Conservation (phyloP, 2,797 vertebrate genomes). For the Poecilia wingei region DNA sequence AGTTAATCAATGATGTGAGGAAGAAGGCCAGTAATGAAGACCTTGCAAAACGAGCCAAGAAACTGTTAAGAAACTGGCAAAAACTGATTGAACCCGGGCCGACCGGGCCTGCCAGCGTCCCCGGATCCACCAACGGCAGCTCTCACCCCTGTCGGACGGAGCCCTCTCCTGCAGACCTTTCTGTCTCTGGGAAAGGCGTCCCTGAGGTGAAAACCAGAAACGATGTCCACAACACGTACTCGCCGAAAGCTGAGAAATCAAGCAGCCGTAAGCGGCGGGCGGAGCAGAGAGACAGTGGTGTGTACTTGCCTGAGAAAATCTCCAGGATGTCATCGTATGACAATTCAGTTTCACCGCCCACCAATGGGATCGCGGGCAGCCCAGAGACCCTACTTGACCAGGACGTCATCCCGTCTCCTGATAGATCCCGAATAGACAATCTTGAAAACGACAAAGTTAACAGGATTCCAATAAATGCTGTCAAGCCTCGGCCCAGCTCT, state of each 20-base stretch:
- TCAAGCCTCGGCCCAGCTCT: slow-evolving; percentile 95
- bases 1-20: slow-evolving; percentile 97
- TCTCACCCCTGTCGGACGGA: slow-evolving; percentile 90
- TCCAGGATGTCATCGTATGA: slow-evolving; percentile 85
- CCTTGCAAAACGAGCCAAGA: slow-evolving; percentile 97
- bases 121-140: slow-evolving; percentile 91
- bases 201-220: slow-evolving; percentile 90
- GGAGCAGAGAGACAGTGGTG: slow-evolving; percentile 86
- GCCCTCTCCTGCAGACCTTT: slow-evolving; percentile 74
- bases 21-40: slow-evolving; percentile 98
- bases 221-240: slow-evolving; percentile 92
- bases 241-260: slow-evolving; percentile 89
- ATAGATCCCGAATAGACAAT: slow-evolving; percentile 84
- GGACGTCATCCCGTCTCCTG: slow-evolving; percentile 78
- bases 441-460: slow-evolving; percentile 91
- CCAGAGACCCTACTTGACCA: slow-evolving; percentile 84
- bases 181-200: slow-evolving; percentile 80
- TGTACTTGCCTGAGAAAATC: slow-evolving; percentile 87
- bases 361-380: slow-evolving; percentile 91
- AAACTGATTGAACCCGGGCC: slow-evolving; percentile 94
- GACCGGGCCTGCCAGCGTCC: slow-evolving; percentile 76
- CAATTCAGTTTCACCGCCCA: slow-evolving; percentile 86
- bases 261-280: slow-evolving; percentile 88
- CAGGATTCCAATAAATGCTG: slow-evolving; percentile 95
- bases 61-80: slow-evolving; percentile 95